Conservation (phyloP, 2,797 vertebrate genomes). For the Discoglossus pictus region DNA sequence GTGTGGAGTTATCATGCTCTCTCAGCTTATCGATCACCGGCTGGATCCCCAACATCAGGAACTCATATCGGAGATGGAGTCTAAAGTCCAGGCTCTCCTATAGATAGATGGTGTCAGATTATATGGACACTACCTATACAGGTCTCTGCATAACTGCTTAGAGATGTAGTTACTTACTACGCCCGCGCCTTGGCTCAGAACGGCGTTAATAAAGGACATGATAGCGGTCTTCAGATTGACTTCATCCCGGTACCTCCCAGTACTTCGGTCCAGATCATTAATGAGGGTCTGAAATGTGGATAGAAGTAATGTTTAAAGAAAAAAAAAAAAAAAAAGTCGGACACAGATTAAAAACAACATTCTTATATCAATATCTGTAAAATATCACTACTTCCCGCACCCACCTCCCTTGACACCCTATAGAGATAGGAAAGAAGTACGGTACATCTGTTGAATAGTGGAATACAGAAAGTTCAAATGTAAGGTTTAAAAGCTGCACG, state of each 20-base stretch:
- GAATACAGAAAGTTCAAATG: no score
- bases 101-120: conserved; percentile 36
- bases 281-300: conserved; percentile 80
- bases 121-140: conserved; percentile 1
- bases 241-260: conserved; percentile 94
- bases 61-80: conserved; percentile 95
- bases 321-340: background rate
- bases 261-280: conserved; percentile 95
- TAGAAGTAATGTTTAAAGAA: no score
- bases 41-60: conserved; percentile 97
- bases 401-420: no score
- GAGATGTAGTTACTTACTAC: conserved; percentile 77
- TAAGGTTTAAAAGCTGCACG: no score
- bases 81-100: conserved; percentile 96
- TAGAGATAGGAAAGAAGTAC: no score
- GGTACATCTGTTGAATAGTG: no score
- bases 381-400: no score
- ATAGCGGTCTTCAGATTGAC: conserved; percentile 98
- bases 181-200: conserved; percentile 94
- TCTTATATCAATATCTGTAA: no score
- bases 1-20: conserved; percentile 93
- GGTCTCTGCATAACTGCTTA: background rate
- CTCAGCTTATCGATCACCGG: conserved; percentile 96
- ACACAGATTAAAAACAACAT: no score
- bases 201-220: conserved; percentile 98